These are phyloP conservation scores for Dryas iulia DNA, from an alignment of 1,140 invertebrate species.

Conservation along the genomic window DNA sequence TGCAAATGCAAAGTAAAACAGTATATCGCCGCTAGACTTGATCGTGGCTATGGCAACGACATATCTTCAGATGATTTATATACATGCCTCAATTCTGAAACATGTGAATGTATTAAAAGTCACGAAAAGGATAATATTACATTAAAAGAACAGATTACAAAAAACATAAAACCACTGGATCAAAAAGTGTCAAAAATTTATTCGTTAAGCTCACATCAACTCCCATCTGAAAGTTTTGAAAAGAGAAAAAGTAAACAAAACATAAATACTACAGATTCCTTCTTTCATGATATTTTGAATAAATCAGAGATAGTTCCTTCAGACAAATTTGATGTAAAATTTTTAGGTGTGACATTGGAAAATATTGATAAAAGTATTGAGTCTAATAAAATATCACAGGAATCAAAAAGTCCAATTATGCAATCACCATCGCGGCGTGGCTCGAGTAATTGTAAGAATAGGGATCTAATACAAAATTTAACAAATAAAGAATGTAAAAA, in stretches of 20 bases:
- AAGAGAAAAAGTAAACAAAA: slow-evolving; percentile 1
- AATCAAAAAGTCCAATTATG: neutral
- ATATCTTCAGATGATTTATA: slow-evolving; percentile 10
- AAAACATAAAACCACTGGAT: neutral
- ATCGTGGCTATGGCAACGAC: slow-evolving; percentile 13
- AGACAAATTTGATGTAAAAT: slow-evolving; percentile 47
- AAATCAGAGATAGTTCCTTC: slow-evolving; percentile 33
- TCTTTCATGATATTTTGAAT: slow-evolving; percentile 32
- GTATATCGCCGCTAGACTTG: neutral
- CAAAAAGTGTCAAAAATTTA: slow-evolving; percentile 23
- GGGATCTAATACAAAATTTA: neutral
- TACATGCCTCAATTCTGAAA: slow-evolving; percentile 37
- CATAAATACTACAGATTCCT: slow-evolving; percentile 15
- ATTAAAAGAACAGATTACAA: neutral
- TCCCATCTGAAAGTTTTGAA: slow-evolving; percentile 6
- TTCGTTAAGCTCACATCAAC: slow-evolving; percentile 5
- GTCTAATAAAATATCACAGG: neutral
- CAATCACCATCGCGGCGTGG: neutral
- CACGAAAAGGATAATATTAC: neutral
- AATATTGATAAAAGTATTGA: slow-evolving; percentile 4
- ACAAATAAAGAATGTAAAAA: neutral
- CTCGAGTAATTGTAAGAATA: neutral
- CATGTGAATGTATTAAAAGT: slow-evolving; percentile 34
- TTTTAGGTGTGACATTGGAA: slow-evolving; percentile 55
- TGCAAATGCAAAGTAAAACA: slow-evolving; percentile 28